phyloP scores from a whole-genome alignment of 2,113 vertebrate species.

The Equus przewalskii region DNA sequence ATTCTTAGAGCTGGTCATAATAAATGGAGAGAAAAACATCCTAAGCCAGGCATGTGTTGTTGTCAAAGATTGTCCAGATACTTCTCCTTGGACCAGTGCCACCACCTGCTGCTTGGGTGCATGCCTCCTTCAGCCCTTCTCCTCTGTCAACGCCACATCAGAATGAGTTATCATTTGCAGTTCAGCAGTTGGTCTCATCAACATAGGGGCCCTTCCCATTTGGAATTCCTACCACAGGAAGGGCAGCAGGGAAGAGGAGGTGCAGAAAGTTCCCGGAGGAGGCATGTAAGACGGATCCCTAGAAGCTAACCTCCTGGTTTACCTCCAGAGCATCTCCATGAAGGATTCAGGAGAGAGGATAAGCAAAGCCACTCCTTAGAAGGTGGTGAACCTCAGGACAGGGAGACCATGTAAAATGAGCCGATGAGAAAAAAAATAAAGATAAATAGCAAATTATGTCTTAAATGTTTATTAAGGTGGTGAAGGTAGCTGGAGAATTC shows the following conservation, averaged over 20 bases:
- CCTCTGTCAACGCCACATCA: conserved; percentile 58
- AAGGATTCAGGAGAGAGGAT: not conserved
- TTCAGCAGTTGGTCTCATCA: conserved; percentile 39
- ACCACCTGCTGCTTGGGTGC: conserved; percentile 7
- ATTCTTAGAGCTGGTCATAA: conserved; percentile 9
- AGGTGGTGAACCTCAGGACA: not conserved
- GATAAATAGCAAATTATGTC: not conserved
- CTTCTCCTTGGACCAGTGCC: conserved; percentile 28
- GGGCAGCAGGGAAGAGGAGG: not conserved
- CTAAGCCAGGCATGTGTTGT: not conserved
- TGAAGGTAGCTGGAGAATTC: not conserved
- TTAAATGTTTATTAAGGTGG: not conserved
- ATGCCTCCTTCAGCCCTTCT: not conserved
- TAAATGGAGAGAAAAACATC: not conserved
- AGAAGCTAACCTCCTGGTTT: not conserved
- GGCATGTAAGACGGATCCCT: not conserved
- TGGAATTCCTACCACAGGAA: conserved; percentile 9
- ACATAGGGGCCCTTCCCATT: not conserved
- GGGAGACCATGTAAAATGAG: not conserved
- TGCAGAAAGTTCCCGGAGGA: not conserved
- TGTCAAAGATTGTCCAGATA: conserved; percentile 55
- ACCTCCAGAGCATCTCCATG: not conserved
- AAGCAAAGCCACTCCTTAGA: not conserved
- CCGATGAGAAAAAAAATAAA: not conserved
- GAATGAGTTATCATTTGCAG: conserved; percentile 59